Base-by-base conservation (phyloP, 2,797 vertebrate species). In the Epinephelus coioides region DNA sequence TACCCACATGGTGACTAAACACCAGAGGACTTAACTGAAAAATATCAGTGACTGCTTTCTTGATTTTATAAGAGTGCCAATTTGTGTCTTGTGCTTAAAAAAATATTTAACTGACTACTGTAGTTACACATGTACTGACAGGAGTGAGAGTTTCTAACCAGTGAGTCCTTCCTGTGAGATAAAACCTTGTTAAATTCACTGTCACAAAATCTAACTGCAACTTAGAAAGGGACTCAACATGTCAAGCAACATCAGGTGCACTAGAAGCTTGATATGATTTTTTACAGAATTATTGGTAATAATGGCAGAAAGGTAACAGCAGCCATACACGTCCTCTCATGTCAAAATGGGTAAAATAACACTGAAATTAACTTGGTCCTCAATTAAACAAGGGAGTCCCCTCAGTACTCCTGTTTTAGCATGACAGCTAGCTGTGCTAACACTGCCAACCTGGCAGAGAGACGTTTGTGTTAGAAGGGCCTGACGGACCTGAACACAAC, bases 391-490 rank as follows among this genome's bases (percentile, higher is more conserved):
- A 30, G 10, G 23, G 12, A 67, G 46, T 63, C 19, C 40, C 27
- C 54, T 59, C 12, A 4, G 38, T 49, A 50, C 18, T 66, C 11
- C 7, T 1, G 47, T 56, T 40, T 27, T n/a, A 64, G 43, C 12
- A 27, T 18, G 59, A 75, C 73, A 77, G 78, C 55, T 44, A n/a
- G 51, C 67, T 64, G 65, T 54, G 78, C 75, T 73, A 76, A 85
- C 69, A 56, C 76, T 84, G 88, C 80, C 87, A 88, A 79, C 71
- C 85, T 79, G 80, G 86, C 87, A 91, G 25, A 83, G 55, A 71
- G 55, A 81, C 62, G 1, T 83, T 70, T 79, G 76, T 83, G 71
- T 89, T 79, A 65, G 78, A 71, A 70, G n/a, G 60, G 75, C 70
- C 83, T 80, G 79, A 85, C 21, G 54, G 81, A 84, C 76, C 59